Evolutionary conservation across 2,113 vertebrate species (phyloP).

Genomic region (Lota lota): DNA sequence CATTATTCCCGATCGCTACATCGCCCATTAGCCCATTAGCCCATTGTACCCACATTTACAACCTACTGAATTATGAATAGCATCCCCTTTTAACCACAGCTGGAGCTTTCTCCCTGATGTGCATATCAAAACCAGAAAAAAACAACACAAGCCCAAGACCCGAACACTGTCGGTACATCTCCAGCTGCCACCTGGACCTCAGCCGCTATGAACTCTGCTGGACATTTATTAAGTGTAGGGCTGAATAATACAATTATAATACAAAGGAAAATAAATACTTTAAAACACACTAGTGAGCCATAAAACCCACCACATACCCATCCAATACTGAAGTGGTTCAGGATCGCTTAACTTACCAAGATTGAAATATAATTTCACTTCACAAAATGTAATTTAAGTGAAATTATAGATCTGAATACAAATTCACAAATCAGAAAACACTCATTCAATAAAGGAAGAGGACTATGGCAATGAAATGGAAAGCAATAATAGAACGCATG

Average conservation of each 20-base stretch:
- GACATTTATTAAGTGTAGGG: background rate
- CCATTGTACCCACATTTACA: slow-evolving; percentile 57
- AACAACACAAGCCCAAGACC: slow-evolving; percentile 26
- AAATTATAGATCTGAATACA: too few species aligned
- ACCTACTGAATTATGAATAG: slow-evolving; percentile 65
- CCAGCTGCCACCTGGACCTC: too few species aligned
- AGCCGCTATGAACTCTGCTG: background rate
- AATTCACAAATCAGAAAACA: too few species aligned
- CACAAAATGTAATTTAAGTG: too few species aligned
- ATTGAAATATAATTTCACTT: background rate
- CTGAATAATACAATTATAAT: background rate
- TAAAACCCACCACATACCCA: too few species aligned
- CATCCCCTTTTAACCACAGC: slow-evolving; percentile 63
- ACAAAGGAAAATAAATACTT: background rate
- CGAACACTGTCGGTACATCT: too few species aligned
- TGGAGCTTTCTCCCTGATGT: slow-evolving; percentile 53
- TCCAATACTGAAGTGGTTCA: too few species aligned
- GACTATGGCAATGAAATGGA: too few species aligned
- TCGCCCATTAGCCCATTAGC: slow-evolving; percentile 62
- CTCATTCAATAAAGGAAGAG: too few species aligned
- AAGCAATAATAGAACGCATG: too few species aligned
- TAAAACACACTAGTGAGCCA: too few species aligned
- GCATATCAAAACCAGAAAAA: slow-evolving; percentile 54
- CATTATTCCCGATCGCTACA: slow-evolving; percentile 1
- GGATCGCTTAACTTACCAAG: background rate